Percentiles rank a stretch among this genome's conserved stretches.
phyloP scores from a whole-genome alignment of 2,113 vertebrate species.

The Apus apus region DNA sequence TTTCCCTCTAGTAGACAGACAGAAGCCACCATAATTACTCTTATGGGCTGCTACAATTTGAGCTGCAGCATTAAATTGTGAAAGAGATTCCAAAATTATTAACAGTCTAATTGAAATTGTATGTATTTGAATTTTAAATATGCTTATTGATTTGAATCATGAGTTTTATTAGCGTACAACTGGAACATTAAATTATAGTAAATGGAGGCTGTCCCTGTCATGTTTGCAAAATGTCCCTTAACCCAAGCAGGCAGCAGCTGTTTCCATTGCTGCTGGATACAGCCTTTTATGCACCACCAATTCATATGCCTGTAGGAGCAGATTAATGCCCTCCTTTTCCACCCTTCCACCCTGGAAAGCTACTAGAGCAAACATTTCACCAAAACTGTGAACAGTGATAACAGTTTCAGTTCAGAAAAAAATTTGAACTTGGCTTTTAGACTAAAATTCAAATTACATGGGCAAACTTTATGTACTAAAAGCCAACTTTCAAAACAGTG shows the following conservation, averaged over 20 bases:
- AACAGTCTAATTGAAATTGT: constrained; percentile 9
- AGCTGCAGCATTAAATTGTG: background rate
- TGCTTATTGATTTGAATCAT: constrained; percentile 40
- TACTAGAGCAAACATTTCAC: background rate
- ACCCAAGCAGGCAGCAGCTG: background rate
- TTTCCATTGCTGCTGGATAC: background rate
- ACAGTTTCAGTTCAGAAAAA: background rate
- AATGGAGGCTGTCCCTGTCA: background rate
- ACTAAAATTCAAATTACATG: background rate
- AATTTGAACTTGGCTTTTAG: background rate
- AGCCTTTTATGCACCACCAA: background rate
- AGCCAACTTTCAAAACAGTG: background rate
- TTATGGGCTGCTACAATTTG: background rate
- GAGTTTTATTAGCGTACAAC: constrained; percentile 14
- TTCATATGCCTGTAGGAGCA: background rate
- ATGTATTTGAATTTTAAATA: constrained; percentile 54
- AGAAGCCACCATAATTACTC: background rate
- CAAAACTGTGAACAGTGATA: background rate
- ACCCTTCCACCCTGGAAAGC: background rate
- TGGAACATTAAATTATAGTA: constrained; percentile 20
- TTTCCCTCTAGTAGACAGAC: background rate
- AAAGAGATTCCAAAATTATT: constrained; percentile 40
- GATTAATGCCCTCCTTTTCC: background rate
- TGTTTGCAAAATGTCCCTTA: background rate
- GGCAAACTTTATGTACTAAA: background rate